phyloP scores from a whole-genome alignment of 2,113 vertebrate species.

The Mobula hypostoma region DNA sequence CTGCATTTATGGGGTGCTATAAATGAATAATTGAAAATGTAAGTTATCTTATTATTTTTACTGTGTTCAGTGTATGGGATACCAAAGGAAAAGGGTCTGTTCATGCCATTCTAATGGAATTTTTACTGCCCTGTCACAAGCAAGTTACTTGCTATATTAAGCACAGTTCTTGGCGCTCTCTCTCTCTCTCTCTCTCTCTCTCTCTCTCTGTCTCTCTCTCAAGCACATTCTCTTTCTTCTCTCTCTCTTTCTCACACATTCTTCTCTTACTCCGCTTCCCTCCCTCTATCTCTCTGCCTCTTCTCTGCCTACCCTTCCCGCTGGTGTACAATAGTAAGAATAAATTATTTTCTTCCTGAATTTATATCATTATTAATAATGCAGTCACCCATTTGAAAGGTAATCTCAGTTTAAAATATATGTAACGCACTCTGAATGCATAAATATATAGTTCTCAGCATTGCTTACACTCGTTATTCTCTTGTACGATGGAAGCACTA shows the following conservation, averaged over 20 bases:
- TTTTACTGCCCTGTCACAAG: slow-evolving; percentile 28
- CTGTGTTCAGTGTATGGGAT: neutral
- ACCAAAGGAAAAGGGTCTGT: neutral
- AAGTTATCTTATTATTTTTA: slow-evolving; percentile 14
- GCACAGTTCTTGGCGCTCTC: slow-evolving; percentile 16
- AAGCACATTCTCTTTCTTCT: neutral
- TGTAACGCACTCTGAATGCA: neutral
- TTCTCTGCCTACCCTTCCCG: neutral
- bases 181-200: neutral
- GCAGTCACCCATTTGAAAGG: neutral
- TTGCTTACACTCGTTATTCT: neutral
- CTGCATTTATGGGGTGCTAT: slow-evolving; percentile 27
- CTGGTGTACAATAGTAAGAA: neutral
- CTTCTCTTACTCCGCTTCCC: no score
- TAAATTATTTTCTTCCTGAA: neutral
- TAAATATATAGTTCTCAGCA: neutral
- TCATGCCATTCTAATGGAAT: neutral
- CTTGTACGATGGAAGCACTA: neutral
- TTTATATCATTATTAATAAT: neutral
- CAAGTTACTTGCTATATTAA: slow-evolving; percentile 28
- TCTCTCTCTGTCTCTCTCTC: no score
- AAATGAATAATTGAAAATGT: slow-evolving; percentile 32
- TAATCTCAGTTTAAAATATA: neutral
- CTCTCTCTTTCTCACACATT: neutral
- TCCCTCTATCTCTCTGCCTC: no score